Percentiles rank a stretch among this genome's conserved stretches.
Evolutionary conservation across 2,113 vertebrate genomes (phyloP).

Genomic region (Apodemus sylvaticus): DNA sequence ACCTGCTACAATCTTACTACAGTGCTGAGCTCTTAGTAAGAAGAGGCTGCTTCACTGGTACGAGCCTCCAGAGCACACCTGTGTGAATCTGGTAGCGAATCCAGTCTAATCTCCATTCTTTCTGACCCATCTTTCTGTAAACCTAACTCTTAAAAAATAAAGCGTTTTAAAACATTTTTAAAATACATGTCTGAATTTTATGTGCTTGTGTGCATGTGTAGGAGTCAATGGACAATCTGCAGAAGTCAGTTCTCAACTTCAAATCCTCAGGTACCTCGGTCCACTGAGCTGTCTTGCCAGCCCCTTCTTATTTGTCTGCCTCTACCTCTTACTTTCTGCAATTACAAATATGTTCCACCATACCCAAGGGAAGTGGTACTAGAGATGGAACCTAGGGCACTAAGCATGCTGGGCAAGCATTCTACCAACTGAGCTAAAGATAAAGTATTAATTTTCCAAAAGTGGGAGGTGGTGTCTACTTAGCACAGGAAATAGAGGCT

Average conservation of each 20-base stretch:
- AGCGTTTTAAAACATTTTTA: too few species aligned
- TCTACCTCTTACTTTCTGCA: not conserved
- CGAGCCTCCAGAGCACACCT: not conserved
- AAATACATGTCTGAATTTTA: not conserved
- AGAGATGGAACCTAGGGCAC: not conserved
- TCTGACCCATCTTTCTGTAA: not conserved
- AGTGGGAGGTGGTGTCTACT: not conserved
- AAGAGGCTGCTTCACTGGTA: not conserved
- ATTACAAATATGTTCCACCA: not conserved
- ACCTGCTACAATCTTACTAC: not conserved
- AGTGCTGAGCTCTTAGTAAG: not conserved
- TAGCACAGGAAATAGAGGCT: not conserved
- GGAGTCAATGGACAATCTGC: not conserved
- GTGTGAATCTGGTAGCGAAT: not conserved
- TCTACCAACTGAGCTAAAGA: too few species aligned
- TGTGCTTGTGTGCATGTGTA: not conserved
- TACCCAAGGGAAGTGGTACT: not conserved
- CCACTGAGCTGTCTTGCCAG: not conserved
- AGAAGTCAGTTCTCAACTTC: not conserved
- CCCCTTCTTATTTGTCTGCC: not conserved
- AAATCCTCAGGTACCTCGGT: not conserved
- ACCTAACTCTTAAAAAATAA: not conserved
- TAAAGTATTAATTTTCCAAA: not conserved
- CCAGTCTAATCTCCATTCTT: fast-evolving
- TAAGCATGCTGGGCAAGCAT: not conserved